A percentile compares a stretch with the other conserved stretches of the same genome.
Conservation (phyloP, 2,797 vertebrate species). For the Setipinna tenuifilis region DNA sequence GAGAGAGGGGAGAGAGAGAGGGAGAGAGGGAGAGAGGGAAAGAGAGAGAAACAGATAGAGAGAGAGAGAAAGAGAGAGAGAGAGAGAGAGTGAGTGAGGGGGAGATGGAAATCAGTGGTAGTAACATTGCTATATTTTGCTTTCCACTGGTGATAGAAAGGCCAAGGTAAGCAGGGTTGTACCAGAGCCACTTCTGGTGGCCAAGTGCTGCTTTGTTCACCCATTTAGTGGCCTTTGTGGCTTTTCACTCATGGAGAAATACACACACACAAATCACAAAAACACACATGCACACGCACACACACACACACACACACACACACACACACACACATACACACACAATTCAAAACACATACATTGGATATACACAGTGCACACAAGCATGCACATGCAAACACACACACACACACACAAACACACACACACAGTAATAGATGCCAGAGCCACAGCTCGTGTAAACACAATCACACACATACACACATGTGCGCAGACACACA, state of each 20-base stretch:
- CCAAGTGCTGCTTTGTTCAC: slow-evolving; percentile 63
- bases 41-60: neutral
- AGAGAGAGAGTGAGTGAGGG: slow-evolving; percentile 58
- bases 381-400: slow-evolving; percentile 55
- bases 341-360: neutral
- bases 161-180: slow-evolving; percentile 89
- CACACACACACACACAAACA: slow-evolving; percentile 75
- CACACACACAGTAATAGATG: too few relatives aligned
- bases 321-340: neutral
- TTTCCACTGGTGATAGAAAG: slow-evolving; percentile 74
- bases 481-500: too few relatives aligned
- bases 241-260: neutral
- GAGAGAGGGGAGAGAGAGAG: slow-evolving; percentile 59
- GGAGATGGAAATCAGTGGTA: slow-evolving; percentile 49
- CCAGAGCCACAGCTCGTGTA: too few relatives aligned
- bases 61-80: slow-evolving; percentile 42
- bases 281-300: slow-evolving; percentile 40
- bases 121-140: slow-evolving; percentile 78
- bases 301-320: neutral
- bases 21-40: neutral
- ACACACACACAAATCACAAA: neutral
- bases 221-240: slow-evolving; percentile 43
- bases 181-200: slow-evolving; percentile 83
- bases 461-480: too few relatives aligned
- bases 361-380: neutral